A percentile compares a stretch with the other conserved stretches of the same genome.
phyloP scores from a whole-genome alignment of 2,888 invertebrate species.

The Cosmopolites sordidus region DNA sequence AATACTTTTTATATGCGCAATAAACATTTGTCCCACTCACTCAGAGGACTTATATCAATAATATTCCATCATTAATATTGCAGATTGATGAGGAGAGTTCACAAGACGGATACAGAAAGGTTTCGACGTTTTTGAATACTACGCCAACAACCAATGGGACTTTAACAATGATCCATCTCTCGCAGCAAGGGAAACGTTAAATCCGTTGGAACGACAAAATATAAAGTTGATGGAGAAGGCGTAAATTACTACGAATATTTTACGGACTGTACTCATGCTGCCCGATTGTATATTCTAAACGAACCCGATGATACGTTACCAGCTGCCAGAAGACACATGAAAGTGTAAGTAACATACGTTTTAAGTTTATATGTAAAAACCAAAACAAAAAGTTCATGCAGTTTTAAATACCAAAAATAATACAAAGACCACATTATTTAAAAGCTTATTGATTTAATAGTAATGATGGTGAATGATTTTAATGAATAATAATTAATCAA shows the following conservation, averaged over 20 bases:
- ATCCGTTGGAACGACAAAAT: conserved; percentile 61
- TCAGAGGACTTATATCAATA: no score
- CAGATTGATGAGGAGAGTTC: conserved; percentile 77
- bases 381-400: no score
- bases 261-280: conserved; percentile 74
- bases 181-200: conserved; percentile 56
- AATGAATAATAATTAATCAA: no score
- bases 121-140: conserved; percentile 86
- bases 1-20: no score
- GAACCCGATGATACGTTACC: conserved; percentile 78
- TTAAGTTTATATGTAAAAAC: no score
- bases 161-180: conserved; percentile 69
- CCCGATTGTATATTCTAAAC: conserved; percentile 75
- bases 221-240: conserved; percentile 66
- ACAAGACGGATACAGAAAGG: conserved; percentile 79
- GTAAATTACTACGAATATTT: conserved; percentile 78
- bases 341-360: conserved; percentile 68
- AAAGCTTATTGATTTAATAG: no score
- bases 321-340: conserved; percentile 74
- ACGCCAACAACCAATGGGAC: conserved; percentile 89
- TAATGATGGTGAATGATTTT: no score
- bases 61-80: conserved; percentile 31
- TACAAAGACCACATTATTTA: no score
- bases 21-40: no score
- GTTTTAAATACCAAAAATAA: no score